These are phyloP conservation scores for Pangasius krempfi DNA, from an alignment of 2,797 vertebrate genomes.

Conservation along the genomic window DNA sequence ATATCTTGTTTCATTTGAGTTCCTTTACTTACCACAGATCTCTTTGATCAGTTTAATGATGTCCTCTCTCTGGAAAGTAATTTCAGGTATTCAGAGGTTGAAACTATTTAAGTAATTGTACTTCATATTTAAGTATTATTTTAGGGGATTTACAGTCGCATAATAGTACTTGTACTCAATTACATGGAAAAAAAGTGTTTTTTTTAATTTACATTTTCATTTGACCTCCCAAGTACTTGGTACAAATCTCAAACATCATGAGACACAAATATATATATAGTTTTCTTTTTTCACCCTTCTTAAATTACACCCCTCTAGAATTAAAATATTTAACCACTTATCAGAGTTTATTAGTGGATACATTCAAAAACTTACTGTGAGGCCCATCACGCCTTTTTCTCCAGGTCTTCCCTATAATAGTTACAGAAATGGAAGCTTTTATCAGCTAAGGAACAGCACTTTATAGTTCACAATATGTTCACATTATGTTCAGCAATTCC, in stretches of 20 bases:
- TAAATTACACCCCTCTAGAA: background rate
- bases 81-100: background rate
- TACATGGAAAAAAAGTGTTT: background rate
- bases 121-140: background rate
- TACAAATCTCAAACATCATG: background rate
- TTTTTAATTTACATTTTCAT: background rate
- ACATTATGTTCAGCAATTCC: background rate
- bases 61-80: conserved; percentile 82
- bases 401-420: conserved; percentile 79
- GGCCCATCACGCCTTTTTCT: conserved; percentile 83
- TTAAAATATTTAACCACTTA: conserved; percentile 3
- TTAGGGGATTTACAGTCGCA: background rate
- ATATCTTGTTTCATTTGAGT: background rate
- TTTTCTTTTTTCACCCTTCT: background rate
- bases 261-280: background rate
- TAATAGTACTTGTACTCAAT: background rate
- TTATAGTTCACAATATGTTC: background rate
- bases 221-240: background rate
- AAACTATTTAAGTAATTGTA: background rate
- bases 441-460: background rate
- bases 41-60: conserved; percentile 91
- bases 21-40: conserved; percentile 84
- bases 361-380: conserved; percentile 79
- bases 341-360: background rate
- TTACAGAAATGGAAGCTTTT: conserved; percentile 24